phyloP scores from a whole-genome alignment of 2,888 invertebrate genomes.

The Deilephila elpenor region DNA sequence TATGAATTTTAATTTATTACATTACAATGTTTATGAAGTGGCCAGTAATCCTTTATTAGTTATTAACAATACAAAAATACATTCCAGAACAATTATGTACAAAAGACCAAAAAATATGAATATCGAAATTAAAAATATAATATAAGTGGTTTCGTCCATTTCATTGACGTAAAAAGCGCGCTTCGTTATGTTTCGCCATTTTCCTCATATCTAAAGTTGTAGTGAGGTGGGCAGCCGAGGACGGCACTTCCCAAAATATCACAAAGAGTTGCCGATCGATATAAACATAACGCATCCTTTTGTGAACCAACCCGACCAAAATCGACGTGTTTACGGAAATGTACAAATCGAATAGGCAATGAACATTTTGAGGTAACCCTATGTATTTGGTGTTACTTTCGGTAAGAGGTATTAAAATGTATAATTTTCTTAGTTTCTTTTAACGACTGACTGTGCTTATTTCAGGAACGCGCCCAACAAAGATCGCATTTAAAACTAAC shows the following conservation, averaged over 20 bases:
- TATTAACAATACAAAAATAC: no score
- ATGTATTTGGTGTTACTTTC: neutral
- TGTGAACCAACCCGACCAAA: neutral
- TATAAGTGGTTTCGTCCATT: neutral
- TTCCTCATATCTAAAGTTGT: neutral
- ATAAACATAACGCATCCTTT: neutral
- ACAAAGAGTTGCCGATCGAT: neutral
- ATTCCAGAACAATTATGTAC: no score
- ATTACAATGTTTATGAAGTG: no score
- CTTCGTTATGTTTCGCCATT: neutral
- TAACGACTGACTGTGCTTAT: neutral
- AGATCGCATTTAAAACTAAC: no score
- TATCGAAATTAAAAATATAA: neutral
- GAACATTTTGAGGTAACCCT: neutral
- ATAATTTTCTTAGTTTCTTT: neutral
- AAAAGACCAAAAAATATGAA: neutral
- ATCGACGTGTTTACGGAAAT: neutral
- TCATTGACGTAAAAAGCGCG: slow-evolving; percentile 3
- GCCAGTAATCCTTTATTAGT: no score
- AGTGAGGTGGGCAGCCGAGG: neutral
- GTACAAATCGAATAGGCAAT: neutral
- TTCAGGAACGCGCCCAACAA: no score
- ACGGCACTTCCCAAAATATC: neutral
- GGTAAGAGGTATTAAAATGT: no score
- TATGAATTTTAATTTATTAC: no score